Percentiles rank a stretch among this genome's conserved stretches.
Conservation (phyloP, 2,888 invertebrate genomes). For the Cremastinae sp. region DNA sequence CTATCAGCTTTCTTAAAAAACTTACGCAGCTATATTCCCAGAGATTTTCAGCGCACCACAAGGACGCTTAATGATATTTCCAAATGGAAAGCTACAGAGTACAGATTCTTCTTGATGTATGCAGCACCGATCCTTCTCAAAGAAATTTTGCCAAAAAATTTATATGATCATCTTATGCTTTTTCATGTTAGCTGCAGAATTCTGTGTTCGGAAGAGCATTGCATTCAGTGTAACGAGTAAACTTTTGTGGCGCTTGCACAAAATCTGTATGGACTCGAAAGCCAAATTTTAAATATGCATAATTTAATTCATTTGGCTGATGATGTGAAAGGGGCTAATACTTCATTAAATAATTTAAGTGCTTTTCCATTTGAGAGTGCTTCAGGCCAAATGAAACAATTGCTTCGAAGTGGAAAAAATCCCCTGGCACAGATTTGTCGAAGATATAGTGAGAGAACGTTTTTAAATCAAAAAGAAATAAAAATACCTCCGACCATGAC, state of each 20-base stretch:
- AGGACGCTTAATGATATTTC: conserved; percentile 47
- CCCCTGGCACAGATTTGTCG: conserved; percentile 54
- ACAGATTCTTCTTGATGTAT: conserved; percentile 58
- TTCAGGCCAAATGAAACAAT: conserved; percentile 53
- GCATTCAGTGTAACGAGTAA: too few species aligned
- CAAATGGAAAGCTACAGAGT: conserved; percentile 63
- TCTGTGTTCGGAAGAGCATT: conserved; percentile 23
- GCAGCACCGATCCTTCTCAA: conserved; percentile 65
- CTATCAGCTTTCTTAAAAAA: neutral
- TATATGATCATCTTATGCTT: conserved; percentile 66
- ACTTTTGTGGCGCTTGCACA: conserved; percentile 20
- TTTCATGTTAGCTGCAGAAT: conserved; percentile 60
- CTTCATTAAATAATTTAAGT: conserved; percentile 34
- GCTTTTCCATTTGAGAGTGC: conserved; percentile 60
- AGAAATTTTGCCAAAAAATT: conserved; percentile 41
- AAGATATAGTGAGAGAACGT: too few species aligned
- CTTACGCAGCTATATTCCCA: conserved; percentile 16
- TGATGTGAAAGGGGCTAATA: conserved; percentile 51
- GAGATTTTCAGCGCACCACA: conserved; percentile 59
- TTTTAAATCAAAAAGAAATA: too few species aligned
- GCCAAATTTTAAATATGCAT: conserved; percentile 70
- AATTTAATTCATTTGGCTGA: conserved; percentile 60
- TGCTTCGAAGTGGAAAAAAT: conserved; percentile 50
- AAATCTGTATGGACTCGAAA: conserved; percentile 21
- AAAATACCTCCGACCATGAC: too few species aligned